phyloP scores from a whole-genome alignment of 2,888 invertebrate genomes.

The Orthosia gothica region DNA sequence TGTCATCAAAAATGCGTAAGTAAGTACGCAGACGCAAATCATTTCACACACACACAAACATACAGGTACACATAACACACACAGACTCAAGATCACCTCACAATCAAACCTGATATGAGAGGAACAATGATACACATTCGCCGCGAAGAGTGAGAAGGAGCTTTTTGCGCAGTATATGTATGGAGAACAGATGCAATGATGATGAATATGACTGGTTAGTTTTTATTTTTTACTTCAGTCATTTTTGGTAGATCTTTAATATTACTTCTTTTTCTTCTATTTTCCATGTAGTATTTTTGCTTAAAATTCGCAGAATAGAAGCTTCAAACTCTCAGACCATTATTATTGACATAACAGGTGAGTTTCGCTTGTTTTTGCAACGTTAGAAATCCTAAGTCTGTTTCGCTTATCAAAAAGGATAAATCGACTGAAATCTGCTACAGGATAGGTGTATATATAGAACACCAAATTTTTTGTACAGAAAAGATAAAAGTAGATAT shows the following conservation, averaged over 20 bases:
- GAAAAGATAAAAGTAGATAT: too few species aligned
- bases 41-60: constrained; percentile 45
- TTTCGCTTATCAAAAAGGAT: too few species aligned
- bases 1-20: constrained; percentile 58
- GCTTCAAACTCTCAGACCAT: too few species aligned
- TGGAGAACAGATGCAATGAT: constrained; percentile 67
- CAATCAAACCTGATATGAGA: constrained; percentile 87
- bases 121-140: constrained; percentile 87
- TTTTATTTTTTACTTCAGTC: background rate
- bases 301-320: too few species aligned
- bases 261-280: background rate
- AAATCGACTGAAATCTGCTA: too few species aligned
- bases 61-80: constrained; percentile 10
- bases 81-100: constrained; percentile 48
- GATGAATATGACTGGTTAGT: background rate
- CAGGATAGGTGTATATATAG: too few species aligned
- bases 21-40: constrained; percentile 41
- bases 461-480: too few species aligned
- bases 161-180: constrained; percentile 77
- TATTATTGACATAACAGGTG: too few species aligned
- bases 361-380: too few species aligned
- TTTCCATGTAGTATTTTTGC: background rate
- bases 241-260: too few species aligned
- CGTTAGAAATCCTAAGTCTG: too few species aligned
- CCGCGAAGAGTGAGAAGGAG: constrained; percentile 81